phyloP scores from a whole-genome alignment of 2,888 invertebrate species.

The Platynereis dumerilii region DNA sequence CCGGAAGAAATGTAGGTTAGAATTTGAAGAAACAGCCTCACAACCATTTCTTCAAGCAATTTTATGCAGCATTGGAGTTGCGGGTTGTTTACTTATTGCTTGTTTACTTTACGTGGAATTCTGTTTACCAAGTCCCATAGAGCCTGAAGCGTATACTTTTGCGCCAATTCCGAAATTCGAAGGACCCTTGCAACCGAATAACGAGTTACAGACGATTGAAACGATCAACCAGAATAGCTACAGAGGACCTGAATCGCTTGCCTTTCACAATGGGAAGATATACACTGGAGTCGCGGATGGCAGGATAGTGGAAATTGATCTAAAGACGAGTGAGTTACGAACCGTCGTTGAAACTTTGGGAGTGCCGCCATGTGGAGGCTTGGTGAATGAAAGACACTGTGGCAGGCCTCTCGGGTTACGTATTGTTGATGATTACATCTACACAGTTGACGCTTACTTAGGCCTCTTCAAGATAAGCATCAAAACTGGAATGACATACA shows the following conservation, averaged over 20 bases:
- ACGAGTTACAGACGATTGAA: slow-evolving; percentile 49
- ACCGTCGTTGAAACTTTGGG: slow-evolving; percentile 49
- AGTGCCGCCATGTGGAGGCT: slow-evolving; percentile 56
- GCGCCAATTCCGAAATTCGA: neutral
- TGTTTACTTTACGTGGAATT: neutral
- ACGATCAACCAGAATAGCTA: slow-evolving; percentile 73
- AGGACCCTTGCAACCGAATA: slow-evolving; percentile 2
- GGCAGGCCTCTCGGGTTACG: slow-evolving; percentile 91
- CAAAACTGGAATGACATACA: neutral
- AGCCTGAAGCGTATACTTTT: neutral
- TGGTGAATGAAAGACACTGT: slow-evolving; percentile 79
- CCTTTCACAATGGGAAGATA: slow-evolving; percentile 72
- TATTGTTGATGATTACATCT: slow-evolving; percentile 69
- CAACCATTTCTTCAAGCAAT: too few relatives aligned
- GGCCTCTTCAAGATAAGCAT: slow-evolving; percentile 88
- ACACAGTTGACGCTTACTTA: slow-evolving; percentile 84
- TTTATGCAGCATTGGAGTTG: too few relatives aligned
- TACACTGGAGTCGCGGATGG: slow-evolving; percentile 74
- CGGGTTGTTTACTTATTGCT: too few relatives aligned
- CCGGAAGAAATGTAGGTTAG: too few relatives aligned
- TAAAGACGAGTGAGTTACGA: slow-evolving; percentile 42
- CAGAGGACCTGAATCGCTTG: slow-evolving; percentile 82
- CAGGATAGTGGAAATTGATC: slow-evolving; percentile 50
- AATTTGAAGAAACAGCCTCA: too few relatives aligned
- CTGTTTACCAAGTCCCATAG: neutral